Evolutionary conservation across 2,797 vertebrate genomes (phyloP).

Genomic region (Spinus pinus): DNA sequence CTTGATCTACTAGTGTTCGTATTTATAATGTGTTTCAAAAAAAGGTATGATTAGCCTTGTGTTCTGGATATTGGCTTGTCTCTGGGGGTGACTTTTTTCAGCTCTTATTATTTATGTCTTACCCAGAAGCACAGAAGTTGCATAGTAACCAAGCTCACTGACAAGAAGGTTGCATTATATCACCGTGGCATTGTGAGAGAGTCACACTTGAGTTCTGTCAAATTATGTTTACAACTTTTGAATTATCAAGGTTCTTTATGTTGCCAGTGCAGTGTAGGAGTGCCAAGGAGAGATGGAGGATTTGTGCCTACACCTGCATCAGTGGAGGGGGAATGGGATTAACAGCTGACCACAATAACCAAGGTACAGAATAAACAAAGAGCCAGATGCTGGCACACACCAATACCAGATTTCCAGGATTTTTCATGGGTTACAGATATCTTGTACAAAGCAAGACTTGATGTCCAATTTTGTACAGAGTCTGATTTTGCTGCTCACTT

Average conservation of each 20-base stretch:
- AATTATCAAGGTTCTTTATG: neutral
- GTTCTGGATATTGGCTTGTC: slow-evolving; percentile 25
- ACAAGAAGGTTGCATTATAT: neutral
- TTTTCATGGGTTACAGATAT: neutral
- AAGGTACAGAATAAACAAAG: neutral
- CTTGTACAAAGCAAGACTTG: neutral
- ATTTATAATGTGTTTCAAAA: neutral
- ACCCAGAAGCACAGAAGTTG: neutral
- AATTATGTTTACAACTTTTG: neutral
- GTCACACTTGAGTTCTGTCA: neutral
- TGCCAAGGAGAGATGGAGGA: neutral
- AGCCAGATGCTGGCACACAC: neutral
- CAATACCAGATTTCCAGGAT: neutral
- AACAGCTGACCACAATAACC: neutral
- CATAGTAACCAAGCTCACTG: neutral
- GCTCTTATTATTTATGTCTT: neutral
- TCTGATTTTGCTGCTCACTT: neutral
- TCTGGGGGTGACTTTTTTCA: neutral
- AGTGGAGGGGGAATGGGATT: neutral
- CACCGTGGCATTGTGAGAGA: neutral
- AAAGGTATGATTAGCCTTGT: slow-evolving; percentile 15
- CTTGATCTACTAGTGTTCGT: neutral
- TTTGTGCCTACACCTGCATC: neutral
- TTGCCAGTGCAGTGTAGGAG: neutral
- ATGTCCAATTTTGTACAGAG: neutral